These are phyloP conservation scores for Lagenorhynchus albirostris DNA, from an alignment of 2,113 vertebrate species.

Conservation along the genomic window DNA sequence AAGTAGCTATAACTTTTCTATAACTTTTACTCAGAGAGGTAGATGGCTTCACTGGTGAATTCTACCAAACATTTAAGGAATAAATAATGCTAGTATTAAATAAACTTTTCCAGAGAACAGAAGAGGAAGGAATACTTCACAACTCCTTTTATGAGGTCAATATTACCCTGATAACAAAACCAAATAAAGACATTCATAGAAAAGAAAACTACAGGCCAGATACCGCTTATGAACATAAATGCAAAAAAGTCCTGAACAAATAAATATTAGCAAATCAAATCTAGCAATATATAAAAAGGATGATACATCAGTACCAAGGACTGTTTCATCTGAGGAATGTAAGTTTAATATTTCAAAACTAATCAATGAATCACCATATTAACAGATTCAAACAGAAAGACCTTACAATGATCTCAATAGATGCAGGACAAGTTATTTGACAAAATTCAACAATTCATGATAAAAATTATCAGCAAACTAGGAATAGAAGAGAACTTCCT, in stretches of 20 bases:
- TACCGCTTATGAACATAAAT: background rate
- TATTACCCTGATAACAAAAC: background rate
- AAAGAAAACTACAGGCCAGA: background rate
- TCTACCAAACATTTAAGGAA: background rate
- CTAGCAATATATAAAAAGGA: background rate
- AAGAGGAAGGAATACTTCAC: background rate
- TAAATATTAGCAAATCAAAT: background rate
- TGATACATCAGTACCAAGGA: background rate
- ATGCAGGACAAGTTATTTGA: background rate
- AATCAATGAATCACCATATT: background rate
- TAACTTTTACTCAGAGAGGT: background rate
- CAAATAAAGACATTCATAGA: background rate
- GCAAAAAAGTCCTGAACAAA: background rate
- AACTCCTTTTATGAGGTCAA: background rate
- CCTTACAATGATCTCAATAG: background rate
- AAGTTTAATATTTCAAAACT: background rate
- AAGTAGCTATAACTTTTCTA: background rate
- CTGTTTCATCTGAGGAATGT: background rate
- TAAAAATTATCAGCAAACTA: background rate
- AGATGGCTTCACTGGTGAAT: background rate
- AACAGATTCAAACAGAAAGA: background rate
- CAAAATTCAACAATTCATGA: background rate
- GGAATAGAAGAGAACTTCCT: background rate
- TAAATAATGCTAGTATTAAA: background rate
- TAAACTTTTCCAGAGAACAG: background rate